Base-by-base conservation (phyloP, 2,113 vertebrate genomes). In the Aix galericulata region DNA sequence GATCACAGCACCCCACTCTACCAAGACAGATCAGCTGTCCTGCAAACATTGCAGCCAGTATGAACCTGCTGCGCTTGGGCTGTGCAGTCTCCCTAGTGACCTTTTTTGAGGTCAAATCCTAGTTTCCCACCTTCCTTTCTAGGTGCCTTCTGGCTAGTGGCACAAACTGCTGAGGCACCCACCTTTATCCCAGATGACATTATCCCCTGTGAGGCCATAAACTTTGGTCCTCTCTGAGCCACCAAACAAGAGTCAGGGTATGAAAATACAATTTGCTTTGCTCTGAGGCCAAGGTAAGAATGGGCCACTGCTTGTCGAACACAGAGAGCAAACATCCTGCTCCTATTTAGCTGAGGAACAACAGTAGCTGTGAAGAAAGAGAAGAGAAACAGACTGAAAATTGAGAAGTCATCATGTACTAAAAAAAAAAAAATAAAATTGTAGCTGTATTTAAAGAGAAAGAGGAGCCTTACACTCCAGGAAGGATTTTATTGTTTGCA, bases 401-500 rank as follows among this genome's bases (percentile, higher is more conserved):
- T 48, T 76, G 69, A 94, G 91, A 92, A 87, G 44, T 60, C 58
- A 82, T 69, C 17, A 27, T 32, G 42, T 68, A 75, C 56, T 96
- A 21, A 48, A 48, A 48, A 46, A 46, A 46, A 20, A 46, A 48
- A 21, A 72, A 89, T 81, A 52, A 82, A 85, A 80, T 32, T 46
- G n/a, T 29, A 91, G 34, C 73, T 91, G 72, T 60, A 89, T 95
- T 93, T 95, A 91, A 88, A 91, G 86, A 84, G 91, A 95, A 89
- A 83, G 42, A 32, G 21, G 52, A 95, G 63, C 67, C 53, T 86
- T 32, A 86, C 69, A 58, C 42, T 86, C 86, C 68, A 9, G 0
- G 48, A 91, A 95, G 90, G 85, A 93, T 88, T 86, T 90, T 75
- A 90, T 84, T 96, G 91, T 95, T 93, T 95, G 76, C 73, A 62